phyloP scores from a whole-genome alignment of 2,797 vertebrate genomes.

The Enteromius argenteus region DNA sequence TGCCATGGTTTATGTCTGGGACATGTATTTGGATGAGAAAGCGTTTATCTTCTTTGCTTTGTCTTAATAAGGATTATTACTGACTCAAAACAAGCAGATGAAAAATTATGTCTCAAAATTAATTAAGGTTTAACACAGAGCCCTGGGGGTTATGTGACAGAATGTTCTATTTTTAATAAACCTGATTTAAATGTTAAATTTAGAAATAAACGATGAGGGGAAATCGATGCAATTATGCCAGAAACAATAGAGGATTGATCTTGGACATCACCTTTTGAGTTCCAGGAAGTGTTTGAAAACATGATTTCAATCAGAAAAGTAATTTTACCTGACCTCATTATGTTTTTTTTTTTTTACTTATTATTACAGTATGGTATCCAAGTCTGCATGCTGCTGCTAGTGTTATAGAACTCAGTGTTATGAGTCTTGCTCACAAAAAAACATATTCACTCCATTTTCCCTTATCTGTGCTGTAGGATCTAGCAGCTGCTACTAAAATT shows the following conservation, averaged over 20 bases:
- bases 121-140: conserved; percentile 6
- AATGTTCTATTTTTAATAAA: not conserved
- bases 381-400: not conserved
- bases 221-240: not conserved
- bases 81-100: conserved; percentile 12
- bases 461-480: not conserved
- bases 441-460: not conserved
- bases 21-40: conserved; percentile 1
- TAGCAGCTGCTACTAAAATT: conserved; percentile 12
- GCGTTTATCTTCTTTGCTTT: not conserved
- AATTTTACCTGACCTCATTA: not conserved
- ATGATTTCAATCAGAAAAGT: not conserved
- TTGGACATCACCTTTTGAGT: not conserved
- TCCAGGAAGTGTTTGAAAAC: not conserved
- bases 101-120: not conserved
- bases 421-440: not conserved
- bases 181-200: not conserved
- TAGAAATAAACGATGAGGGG: not conserved
- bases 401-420: not conserved
- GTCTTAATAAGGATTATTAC: conserved; percentile 26
- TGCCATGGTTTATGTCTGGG: not conserved
- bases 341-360: not conserved
- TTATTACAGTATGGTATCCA: not conserved
- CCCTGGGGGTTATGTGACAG: not conserved
- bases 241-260: not conserved